Base-by-base conservation (phyloP, 2,888 invertebrate species). In the Thera britannica region DNA sequence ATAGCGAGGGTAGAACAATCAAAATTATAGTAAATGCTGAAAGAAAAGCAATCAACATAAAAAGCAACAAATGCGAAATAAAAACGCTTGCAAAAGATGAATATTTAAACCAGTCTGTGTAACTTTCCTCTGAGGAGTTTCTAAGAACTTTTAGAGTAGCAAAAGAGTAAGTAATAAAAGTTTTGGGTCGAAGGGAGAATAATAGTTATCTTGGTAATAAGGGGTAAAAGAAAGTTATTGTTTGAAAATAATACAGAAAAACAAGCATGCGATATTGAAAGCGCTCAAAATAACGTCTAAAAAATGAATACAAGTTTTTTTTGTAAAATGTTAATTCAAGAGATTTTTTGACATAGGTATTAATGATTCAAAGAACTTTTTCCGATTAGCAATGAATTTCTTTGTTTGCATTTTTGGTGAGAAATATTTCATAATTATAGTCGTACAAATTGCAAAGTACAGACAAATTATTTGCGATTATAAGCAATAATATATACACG, bases 231-330 rank as follows among this genome's bases (percentile, higher is more conserved):
- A 36, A 11, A 35, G 11, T 36, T 9, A 36, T n/a, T 35, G 38
- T 56, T 46, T 46, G 1, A 38, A 23, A 41, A n/a, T 23, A 44
- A 49, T 12, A 12, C 12, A 49, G 4, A 49, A 49, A 34, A 55
- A 38, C 9, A 59, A 62, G 65, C 70, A 70, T 72, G 70, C 70
- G 38, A 70, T 57, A 70, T 65, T 46, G 41, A 57, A 72, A 52
- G 55, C 59, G 36, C 60, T 44, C 48, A 3, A 60, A 67, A 52
- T 38, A 36, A 52, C 12, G 23, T 23, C 23, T 23, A 23, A 23
- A 23, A 23, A 23, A 23, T 23, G 23, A 23, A 23, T 0, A 23
- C 23, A 23, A 23, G 23, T 23, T 23, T 23, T 23, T 23, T 23
- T 23, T 23, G 23, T 23, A 23, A 23, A 23, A 23, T 23, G 23